Evolutionary conservation across 2,888 invertebrate genomes (phyloP), one percentile per base, ranked within the genome.

Genomic region (Agrochola macilenta): DNA sequence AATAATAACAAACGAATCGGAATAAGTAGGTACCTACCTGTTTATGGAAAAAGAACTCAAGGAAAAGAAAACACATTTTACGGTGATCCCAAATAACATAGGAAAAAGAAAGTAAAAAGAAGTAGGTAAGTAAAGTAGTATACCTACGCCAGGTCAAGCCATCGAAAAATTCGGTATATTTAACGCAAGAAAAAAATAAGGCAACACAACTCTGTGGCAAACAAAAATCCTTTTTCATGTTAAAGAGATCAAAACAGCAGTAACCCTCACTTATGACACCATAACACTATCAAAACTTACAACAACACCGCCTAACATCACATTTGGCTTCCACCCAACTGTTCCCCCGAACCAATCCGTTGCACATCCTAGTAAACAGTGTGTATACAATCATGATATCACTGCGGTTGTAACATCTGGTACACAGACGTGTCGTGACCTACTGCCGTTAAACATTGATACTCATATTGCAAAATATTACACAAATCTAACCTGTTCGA

Each of bases 381-480:
- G 82, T 89, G 88, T 91, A 70, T 64, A 64, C 69, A 58, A 85
- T 74, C 85, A 87, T 85, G 89, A 90, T 92, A 90, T 87, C 80
- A 90, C 86, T 89, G 91, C 87, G 90, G 88, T 87, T 86, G 90
- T 89, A 92, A 91, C 93, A 93, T 92, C 91, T 93, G 92, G 87
- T 88, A 81, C 83, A 78, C 87, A 85, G 86, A 78, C 76, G 76
- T 91, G 81, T 81, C 92, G 92, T 93, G 93, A 91, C 90, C 88
- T 81, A 69, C 77, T 73, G 82, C 90, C 86, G 88, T 93, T 90
- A 93, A 87, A 85, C 76, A 84, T 63, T 80, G 81, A 86, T 87
- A 86, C 87, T 84, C 86, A 84, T 89, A 88, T 89, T 86, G 82
- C 87, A 81, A 83, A 84, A 83, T 85, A 85, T 84, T 81, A 76